These are phyloP conservation scores for Teleogryllus oceanicus DNA, from an alignment of 2,888 invertebrate genomes.

Conservation along the genomic window DNA sequence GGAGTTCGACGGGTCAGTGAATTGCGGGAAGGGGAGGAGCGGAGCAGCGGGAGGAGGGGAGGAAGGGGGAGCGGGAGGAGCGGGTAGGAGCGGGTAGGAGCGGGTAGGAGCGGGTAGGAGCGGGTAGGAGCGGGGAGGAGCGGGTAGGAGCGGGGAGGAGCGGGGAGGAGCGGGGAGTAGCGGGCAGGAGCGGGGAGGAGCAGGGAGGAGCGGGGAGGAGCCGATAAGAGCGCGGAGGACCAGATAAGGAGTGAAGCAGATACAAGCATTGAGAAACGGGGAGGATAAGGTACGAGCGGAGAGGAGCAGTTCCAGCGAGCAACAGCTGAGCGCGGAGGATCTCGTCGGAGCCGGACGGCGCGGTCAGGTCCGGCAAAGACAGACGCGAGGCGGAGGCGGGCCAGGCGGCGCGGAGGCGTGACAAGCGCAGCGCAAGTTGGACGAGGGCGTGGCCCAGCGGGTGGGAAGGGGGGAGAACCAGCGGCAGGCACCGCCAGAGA, in stretches of 20 bases:
- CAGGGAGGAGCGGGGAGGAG: not conserved
- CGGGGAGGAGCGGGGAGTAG: no score
- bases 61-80: no score
- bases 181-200: no score
- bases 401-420: not conserved
- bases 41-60: no score
- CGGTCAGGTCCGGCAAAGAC: not conserved
- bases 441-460: not conserved
- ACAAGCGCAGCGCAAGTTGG: not conserved
- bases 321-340: not conserved
- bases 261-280: no score
- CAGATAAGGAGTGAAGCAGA: rapidly evolving
- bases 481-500: not conserved
- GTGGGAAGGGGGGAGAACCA: not conserved
- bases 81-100: no score
- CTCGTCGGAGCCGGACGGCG: not conserved
- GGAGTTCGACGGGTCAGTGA: no score
- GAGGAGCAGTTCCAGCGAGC: not conserved
- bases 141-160: no score
- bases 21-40: no score
- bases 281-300: not conserved
- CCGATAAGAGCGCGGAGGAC: no score
- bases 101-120: no score
- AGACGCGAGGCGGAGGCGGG: not conserved
- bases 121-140: no score